Evolutionary conservation across 2,888 invertebrate species (phyloP).

Genomic region (Lumbricus terrestris): DNA sequence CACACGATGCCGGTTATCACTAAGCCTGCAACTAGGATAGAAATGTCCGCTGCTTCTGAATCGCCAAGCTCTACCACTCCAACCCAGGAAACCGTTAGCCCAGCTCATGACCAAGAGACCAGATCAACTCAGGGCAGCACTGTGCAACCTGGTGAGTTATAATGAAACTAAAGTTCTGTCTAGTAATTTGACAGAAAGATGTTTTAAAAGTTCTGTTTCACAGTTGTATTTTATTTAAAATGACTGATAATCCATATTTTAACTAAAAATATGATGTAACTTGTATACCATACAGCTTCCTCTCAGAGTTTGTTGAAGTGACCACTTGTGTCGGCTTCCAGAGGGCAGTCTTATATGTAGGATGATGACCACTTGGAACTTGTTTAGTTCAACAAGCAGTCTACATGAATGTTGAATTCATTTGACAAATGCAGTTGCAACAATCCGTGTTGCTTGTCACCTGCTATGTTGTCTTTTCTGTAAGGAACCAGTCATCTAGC

Average conservation of each 20-base stretch:
- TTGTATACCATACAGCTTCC: neutral
- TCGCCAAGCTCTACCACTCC: neutral
- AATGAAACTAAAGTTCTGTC: neutral
- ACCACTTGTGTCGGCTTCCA: neutral
- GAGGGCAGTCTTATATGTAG: neutral
- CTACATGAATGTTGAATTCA: neutral
- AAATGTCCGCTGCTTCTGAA: neutral
- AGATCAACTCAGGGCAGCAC: neutral
- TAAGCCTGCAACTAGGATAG: neutral
- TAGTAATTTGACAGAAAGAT: neutral
- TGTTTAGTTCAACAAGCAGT: neutral
- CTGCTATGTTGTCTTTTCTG: neutral
- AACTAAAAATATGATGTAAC: neutral
- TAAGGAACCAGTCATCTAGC: neutral
- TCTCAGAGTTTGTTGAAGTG: neutral
- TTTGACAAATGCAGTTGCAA: too few species aligned
- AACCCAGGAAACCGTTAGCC: neutral
- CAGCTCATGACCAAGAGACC: neutral
- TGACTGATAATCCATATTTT: neutral
- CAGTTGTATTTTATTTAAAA: neutral
- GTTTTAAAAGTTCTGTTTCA: neutral
- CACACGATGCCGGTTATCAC: neutral
- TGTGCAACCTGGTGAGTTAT: neutral
- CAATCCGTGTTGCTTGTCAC: neutral
- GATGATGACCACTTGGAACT: neutral